Base-by-base conservation (phyloP, 1,140 invertebrate species). In the Bombus confusus region DNA sequence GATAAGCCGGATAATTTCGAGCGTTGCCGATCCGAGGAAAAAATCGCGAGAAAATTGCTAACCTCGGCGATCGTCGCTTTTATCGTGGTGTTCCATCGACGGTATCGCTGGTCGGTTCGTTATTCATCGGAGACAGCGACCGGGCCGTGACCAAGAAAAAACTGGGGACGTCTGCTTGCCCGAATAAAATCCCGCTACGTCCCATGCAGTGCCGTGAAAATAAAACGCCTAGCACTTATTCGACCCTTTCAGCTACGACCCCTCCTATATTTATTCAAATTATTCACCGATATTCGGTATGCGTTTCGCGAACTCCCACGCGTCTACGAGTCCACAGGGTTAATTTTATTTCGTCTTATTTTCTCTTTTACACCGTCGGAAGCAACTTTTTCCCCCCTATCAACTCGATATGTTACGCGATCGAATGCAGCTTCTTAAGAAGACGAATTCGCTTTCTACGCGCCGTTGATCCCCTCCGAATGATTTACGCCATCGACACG, bases 1-100 rank as follows among this genome's bases (percentile, higher is more conserved):
- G 1, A 83, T 76, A 76, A 83, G 25, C 34, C 18, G 62, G 62
- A 52, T 77, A 83, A 83, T 83, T 83, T 68, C 62, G 81, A 68
- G 28, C 41, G 69, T 28, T 31, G 22, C 31, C 15, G 57, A 37
- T 37, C 0, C 25, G 6, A 10, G 28, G 34, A 28, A 82, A 82
- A 82, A 73, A 43, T 43, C 72, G 41, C 71, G 41, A 59, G 80
- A 52, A 83, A 83, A 83, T 82, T 47, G 71, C 57, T 41, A 12
- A 28, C 13, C 39, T 59, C 57, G 39, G 8, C 25, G 10, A n/a
- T 31, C 15, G 10, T 15, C 10, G 66, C 47, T 83, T 52, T 68
- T 75, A 75, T 83, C 57, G 57, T 31, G 59, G 2, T 25, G 47
- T 74, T 47, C 64, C 39, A 82, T 82, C 80, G 47, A 1, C 15